Percentiles rank a stretch among this genome's conserved stretches.
Conservation (phyloP, 2,797 vertebrate genomes). For the Austrolebias charrua region DNA sequence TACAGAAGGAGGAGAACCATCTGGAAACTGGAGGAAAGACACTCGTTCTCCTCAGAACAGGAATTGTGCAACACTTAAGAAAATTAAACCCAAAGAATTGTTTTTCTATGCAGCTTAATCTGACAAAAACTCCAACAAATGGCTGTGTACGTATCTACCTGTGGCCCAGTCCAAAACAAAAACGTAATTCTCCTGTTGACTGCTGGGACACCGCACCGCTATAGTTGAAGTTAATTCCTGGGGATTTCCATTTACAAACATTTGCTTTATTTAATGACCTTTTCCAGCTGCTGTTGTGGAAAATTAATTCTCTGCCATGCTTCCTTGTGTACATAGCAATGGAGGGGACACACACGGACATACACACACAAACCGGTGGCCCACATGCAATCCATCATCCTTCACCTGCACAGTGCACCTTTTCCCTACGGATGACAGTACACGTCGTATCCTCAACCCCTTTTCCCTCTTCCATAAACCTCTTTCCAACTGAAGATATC, state of each 20-base stretch:
- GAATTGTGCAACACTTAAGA: constrained; percentile 11
- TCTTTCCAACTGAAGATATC: constrained; percentile 63
- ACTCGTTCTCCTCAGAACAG: constrained; percentile 3
- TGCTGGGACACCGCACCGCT: constrained; percentile 29
- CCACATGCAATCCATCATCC: constrained; percentile 74
- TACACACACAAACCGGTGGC: constrained; percentile 39
- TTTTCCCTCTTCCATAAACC: constrained; percentile 45
- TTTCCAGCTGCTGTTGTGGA: constrained; percentile 54
- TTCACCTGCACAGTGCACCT: constrained; percentile 57
- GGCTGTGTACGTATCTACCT: constrained; percentile 49
- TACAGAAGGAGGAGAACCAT: constrained; percentile 14
- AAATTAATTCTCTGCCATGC: constrained; percentile 57
- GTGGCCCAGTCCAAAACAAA: constrained; percentile 41
- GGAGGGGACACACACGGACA: constrained; percentile 16
- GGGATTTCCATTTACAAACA: constrained; percentile 66
- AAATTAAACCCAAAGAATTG: constrained; percentile 23
- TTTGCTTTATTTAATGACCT: constrained; percentile 75
- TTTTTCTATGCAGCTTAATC: constrained; percentile 29
- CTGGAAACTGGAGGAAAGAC: constrained; percentile 10
- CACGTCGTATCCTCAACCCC: constrained; percentile 61
- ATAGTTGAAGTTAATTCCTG: constrained; percentile 48
- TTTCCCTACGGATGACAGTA: constrained; percentile 60
- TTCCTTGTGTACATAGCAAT: constrained; percentile 45
- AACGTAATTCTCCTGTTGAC: constrained; percentile 25
- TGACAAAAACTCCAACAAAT: constrained; percentile 56